Conservation (phyloP, 2,797 vertebrate species). For the Ispidina picta region DNA sequence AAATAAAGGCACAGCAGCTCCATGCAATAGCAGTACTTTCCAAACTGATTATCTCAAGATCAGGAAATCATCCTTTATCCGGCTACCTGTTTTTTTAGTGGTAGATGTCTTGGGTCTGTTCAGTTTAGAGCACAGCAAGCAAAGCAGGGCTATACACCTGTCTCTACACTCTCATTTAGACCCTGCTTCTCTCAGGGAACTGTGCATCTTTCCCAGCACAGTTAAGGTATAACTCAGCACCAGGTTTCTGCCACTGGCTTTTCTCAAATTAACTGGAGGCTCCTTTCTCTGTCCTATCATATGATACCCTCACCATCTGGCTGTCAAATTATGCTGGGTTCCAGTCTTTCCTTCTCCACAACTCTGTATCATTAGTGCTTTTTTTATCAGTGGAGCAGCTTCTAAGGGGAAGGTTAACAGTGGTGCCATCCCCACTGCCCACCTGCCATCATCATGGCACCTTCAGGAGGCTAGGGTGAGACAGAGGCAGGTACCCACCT, state of each 20-base stretch:
- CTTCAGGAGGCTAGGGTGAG: neutral
- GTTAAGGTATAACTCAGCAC: accelerated
- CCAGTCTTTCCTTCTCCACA: neutral
- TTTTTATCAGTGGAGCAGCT: neutral
- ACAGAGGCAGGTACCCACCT: too few relatives aligned
- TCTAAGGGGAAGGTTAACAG: neutral
- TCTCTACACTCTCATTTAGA: neutral
- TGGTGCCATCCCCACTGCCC: accelerated
- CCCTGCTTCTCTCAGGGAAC: neutral
- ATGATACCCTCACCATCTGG: neutral
- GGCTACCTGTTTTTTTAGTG: neutral
- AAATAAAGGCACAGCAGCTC: neutral
- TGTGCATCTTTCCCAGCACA: neutral
- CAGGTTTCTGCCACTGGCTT: neutral
- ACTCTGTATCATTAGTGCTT: accelerated
- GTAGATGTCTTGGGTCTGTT: neutral
- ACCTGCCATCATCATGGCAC: too few relatives aligned
- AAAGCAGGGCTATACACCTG: neutral
- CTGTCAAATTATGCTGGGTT: neutral
- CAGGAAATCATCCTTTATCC: neutral
- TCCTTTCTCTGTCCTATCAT: neutral
- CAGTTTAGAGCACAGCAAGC: neutral
- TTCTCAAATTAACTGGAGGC: neutral
- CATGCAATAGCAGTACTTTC: neutral
- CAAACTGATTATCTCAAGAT: neutral